Evolutionary conservation across 1,140 invertebrate genomes (phyloP), one percentile per base, ranked within the genome.

Genomic region (Paracyclopina nana): DNA sequence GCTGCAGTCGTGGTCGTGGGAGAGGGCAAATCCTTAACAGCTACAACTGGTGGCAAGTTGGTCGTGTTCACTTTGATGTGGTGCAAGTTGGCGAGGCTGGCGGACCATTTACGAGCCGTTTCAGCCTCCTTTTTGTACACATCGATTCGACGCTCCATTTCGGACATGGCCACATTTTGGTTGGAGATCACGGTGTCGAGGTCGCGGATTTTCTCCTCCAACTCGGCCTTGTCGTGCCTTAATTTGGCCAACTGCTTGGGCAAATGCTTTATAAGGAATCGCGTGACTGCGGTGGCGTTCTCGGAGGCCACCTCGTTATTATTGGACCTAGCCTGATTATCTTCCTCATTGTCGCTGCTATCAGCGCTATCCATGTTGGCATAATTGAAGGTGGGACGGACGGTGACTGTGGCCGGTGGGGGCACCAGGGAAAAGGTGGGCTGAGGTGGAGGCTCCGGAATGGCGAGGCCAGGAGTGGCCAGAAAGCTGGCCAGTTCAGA

Each of bases 161-260:
- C 42, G 5, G 42, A 44, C 42, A 44, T 44, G 24, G 42, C n/a
- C n/a, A 20, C 12, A 25, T 14, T 24, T 44, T 44, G 42, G 16
- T 44, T 12, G 2, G 42, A 44, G 24, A 44, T 44, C 24, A 14
- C 12, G 24, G 42, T 22, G 4, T 44, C 42, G 5, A 44, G 42
- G 5, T 38, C 30, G 14, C 18, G 25, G 16, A 40, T 50, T 31
- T 50, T 50, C 2, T 50, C 48, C 30, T 50, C 48, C 3, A 50
- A 24, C 8, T 50, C 48, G 8, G 30, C 16, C 16, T 50, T 50
- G 8, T 50, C 48, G 22, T 41, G 26, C 2, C 48, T n/a, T 4
- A 50, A 31, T 18, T 38, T 41, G 16, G 48, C 26, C 29, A 50
- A 22, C 24, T 50, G 48, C 16, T 40, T 50, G 12, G 48, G 48